Evolutionary conservation across 2,113 vertebrate genomes (phyloP).

Genomic region (zebrafish (Danio rerio)): GRCz12tu NC_133194.1:28544501-28545000

Average conservation of each 20-base stretch:
- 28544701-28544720: neutral
- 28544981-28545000: neutral
- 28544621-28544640: neutral
- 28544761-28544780: slow-evolving; percentile 71
- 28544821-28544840: slow-evolving; percentile 83
- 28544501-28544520: neutral
- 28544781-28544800: slow-evolving; percentile 63
- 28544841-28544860: slow-evolving; percentile 78
- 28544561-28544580: too few relatives aligned
- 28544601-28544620: neutral
- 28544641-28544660: neutral
- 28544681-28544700: neutral
- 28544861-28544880: slow-evolving; percentile 77
- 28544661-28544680: neutral
- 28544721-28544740: slow-evolving; percentile 86
- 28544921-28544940: slow-evolving; percentile 82
- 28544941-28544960: neutral
- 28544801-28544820: slow-evolving; percentile 87
- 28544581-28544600: neutral
- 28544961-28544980: neutral
- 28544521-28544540: neutral
- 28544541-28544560: neutral
- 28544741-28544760: slow-evolving; percentile 80
- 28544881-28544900: slow-evolving; percentile 82
- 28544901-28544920: slow-evolving; percentile 92